Evolutionary conservation across 2,113 vertebrate genomes (phyloP), one percentile per base, ranked within the genome.

Genomic region (Pseudolaguvia tuberculata): DNA sequence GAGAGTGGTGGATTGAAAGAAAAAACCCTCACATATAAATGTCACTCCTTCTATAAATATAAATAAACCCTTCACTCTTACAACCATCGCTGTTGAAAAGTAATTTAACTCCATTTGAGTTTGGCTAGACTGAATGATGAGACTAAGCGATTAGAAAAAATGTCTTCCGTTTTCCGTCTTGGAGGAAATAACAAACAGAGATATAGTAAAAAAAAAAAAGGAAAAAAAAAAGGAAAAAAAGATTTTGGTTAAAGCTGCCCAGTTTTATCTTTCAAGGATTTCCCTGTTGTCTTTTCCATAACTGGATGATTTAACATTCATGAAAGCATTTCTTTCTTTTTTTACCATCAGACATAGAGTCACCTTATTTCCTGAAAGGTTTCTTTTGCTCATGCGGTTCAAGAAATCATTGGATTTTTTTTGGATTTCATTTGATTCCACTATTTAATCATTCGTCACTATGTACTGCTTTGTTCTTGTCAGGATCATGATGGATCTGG

Each of bases 101-200:
- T 82, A 83, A 86, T 89, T 89, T 89, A 84, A 81, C 80, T 83
- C 63, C 69, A 55, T 84, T 85, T 86, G 84, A 88, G 84, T 85
- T 81, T 85, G 84, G 87, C 84, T 87, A 48, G 63, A 78, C 70
- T 75, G 72, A 86, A 90, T 88, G 91, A 89, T 89, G 85, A 86
- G 82, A 73, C 58, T 79, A 66, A 82, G 82, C 87, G 87, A 89
- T 90, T 90, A 90, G 84, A 87, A 84, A 42, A 80, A 84, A 51
- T 52, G 67, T 62, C n/a, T n/a, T n/a, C n/a, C n/a, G n/a, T n/a
- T n/a, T n/a, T 70, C 66, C 70, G 50, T 77, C 75, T 71, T 59
- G 77, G 85, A 84, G 78, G 62, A 58, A 78, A 77, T 72, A 83
- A 83, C 47, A 59, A 20, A 70, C 27, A 56, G 57, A 75, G 83